A percentile compares a stretch with the other conserved stretches of the same genome.
phyloP scores from a whole-genome alignment of 2,888 invertebrate species.

The Bhutanitis thaidina region DNA sequence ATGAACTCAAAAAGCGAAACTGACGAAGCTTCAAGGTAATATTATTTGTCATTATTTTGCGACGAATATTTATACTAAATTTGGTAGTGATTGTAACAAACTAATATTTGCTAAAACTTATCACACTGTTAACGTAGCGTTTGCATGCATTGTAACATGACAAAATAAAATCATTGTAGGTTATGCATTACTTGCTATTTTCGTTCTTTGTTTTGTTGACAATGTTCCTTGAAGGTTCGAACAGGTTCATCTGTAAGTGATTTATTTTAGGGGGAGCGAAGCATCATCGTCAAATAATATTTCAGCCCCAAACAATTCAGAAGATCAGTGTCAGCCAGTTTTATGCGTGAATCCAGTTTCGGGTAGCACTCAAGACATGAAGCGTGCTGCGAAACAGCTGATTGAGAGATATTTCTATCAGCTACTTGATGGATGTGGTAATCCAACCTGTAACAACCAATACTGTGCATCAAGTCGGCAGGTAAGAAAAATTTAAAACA shows the following conservation, averaged over 20 bases:
- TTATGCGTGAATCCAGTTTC: constrained; percentile 52
- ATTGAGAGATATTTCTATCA: constrained; percentile 97
- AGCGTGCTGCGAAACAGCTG: constrained; percentile 89
- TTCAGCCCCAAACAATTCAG: constrained; percentile 55
- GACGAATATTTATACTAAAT: constrained; percentile 19
- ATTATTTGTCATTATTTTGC: constrained; percentile 33
- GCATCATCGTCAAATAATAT: constrained; percentile 71
- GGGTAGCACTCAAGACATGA: constrained; percentile 80
- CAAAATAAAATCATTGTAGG: constrained; percentile 36
- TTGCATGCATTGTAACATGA: constrained; percentile 15
- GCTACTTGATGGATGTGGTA: constrained; percentile 94
- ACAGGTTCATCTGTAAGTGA: constrained; percentile 26
- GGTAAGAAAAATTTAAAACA: constrained; percentile 63
- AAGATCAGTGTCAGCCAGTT: constrained; percentile 51
- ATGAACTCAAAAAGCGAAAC: constrained; percentile 78
- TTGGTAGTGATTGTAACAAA: neutral
- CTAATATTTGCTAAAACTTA: constrained; percentile 10
- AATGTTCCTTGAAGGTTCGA: constrained; percentile 26
- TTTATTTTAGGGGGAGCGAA: constrained; percentile 69
- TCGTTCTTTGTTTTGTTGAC: constrained; percentile 56
- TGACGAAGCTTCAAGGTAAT: constrained; percentile 80
- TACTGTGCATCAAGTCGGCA: constrained; percentile 94
- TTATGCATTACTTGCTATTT: constrained; percentile 73
- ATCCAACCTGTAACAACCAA: constrained; percentile 90
- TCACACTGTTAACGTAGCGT: neutral